These are phyloP conservation scores for Cryptotermes secundus DNA, from an alignment of 1,140 invertebrate genomes.

Conservation along the genomic window DNA sequence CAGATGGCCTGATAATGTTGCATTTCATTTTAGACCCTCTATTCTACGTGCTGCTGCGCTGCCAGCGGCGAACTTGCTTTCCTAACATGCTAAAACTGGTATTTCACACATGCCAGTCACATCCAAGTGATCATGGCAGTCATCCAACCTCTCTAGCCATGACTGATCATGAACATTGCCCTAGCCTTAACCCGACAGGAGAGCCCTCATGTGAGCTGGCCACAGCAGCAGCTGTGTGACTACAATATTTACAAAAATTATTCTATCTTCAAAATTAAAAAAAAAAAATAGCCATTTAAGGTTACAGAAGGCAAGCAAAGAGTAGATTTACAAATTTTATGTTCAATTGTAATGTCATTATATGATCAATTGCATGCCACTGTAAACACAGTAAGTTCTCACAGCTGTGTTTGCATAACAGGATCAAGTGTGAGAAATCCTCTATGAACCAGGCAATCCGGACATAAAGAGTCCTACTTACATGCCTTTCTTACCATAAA, in stretches of 20 bases:
- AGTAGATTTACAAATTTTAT: too few relatives aligned
- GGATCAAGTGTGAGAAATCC: too few relatives aligned
- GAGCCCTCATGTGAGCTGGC: background rate
- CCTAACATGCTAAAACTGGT: constrained; percentile 38
- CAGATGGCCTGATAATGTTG: constrained; percentile 74
- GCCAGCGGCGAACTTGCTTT: constrained; percentile 37
- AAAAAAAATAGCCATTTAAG: background rate
- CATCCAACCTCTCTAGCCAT: constrained; percentile 27
- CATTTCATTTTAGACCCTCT: constrained; percentile 82
- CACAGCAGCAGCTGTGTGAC: background rate
- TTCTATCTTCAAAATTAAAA: background rate
- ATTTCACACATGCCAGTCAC: constrained; percentile 37
- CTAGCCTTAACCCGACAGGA: background rate
- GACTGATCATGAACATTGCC: background rate
- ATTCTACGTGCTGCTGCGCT: constrained; percentile 72
- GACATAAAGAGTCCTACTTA: too few relatives aligned
- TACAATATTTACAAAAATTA: background rate
- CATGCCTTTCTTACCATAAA: too few relatives aligned
- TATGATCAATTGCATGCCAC: too few relatives aligned
- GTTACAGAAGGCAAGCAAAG: background rate
- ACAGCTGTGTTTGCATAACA: too few relatives aligned
- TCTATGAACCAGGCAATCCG: too few relatives aligned
- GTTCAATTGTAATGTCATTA: too few relatives aligned
- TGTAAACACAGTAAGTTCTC: too few relatives aligned
- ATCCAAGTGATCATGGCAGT: background rate